phyloP scores from a whole-genome alignment of 2,888 invertebrate genomes.

The Cryptus armator region DNA sequence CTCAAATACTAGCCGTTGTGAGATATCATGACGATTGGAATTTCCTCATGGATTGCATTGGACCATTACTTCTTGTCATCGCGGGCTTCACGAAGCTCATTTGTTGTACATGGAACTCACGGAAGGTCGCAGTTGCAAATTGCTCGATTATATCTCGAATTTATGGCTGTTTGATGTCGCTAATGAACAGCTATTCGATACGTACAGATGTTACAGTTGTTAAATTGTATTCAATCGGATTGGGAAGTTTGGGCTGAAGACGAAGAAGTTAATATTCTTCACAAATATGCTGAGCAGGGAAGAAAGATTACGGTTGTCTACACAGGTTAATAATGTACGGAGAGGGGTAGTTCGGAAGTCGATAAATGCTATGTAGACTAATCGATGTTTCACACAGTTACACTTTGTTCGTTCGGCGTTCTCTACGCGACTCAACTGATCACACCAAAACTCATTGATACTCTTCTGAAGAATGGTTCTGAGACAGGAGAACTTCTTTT shows the following conservation, averaged over 20 bases:
- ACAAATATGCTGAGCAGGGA: constrained; percentile 37
- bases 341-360: not conserved
- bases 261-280: constrained; percentile 45
- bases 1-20: constrained; percentile 36
- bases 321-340: constrained; percentile 34
- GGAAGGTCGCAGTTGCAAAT: constrained; percentile 29
- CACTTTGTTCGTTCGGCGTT: constrained; percentile 10
- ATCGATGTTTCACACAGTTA: constrained; percentile 17
- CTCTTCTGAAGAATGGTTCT: constrained; percentile 45
- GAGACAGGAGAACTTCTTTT: constrained; percentile 45
- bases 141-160: not conserved
- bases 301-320: constrained; percentile 44
- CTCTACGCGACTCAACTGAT: constrained; percentile 44
- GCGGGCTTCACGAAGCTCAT: constrained; percentile 21
- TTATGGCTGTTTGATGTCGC: not conserved
- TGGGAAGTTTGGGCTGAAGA: constrained; percentile 52
- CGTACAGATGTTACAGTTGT: constrained; percentile 16
- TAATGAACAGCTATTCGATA: not conserved
- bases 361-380: not conserved
- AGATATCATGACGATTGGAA: constrained; percentile 30
- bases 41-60: constrained; percentile 30
- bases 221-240: constrained; percentile 39
- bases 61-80: constrained; percentile 17
- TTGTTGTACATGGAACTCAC: constrained; percentile 31
- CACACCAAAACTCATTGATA: constrained; percentile 52